Conservation (phyloP, 1,140 invertebrate species). For the Drosophila willistoni region DNA sequence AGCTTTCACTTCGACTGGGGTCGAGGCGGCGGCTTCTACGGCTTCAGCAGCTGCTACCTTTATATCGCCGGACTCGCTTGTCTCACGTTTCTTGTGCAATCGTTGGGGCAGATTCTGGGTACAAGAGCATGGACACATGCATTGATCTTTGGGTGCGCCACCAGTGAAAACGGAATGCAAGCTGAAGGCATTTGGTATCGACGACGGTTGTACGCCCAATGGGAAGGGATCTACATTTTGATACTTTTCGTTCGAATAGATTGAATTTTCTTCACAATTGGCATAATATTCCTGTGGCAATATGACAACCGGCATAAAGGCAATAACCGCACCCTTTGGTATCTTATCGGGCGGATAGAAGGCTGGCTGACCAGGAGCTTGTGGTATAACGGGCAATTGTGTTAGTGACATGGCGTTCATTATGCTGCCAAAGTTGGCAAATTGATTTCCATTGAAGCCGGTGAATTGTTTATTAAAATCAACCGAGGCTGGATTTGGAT, state of each 20-base stretch:
- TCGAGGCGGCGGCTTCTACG: conserved; percentile 9
- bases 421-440: conserved; percentile 77
- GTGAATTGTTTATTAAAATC: conserved; percentile 79
- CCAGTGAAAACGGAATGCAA: conserved; percentile 73
- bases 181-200: conserved; percentile 63
- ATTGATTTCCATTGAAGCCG: conserved; percentile 68
- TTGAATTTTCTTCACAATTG: conserved; percentile 66
- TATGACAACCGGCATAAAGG: conserved; percentile 86
- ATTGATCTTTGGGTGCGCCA: conserved; percentile 72
- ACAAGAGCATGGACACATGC: conserved; percentile 82
- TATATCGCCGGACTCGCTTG: conserved; percentile 42
- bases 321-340: conserved; percentile 84
- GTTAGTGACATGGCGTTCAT: conserved; percentile 79
- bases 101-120: conserved; percentile 72
- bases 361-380: conserved; percentile 71
- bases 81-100: conserved; percentile 73
- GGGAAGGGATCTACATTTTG: conserved; percentile 71
- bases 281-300: conserved; percentile 84
- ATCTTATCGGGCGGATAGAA: conserved; percentile 82
- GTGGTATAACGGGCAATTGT: conserved; percentile 77
- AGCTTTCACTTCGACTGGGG: conserved; percentile 28
- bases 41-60: conserved; percentile 16
- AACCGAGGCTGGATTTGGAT: conserved; percentile 71
- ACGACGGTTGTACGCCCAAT: conserved; percentile 71
- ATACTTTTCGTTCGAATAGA: conserved; percentile 54